Percentiles rank a stretch among this genome's conserved stretches.
Evolutionary conservation across 2,797 vertebrate genomes (phyloP).

Genomic region (Neosilurus hyrtlii): DNA sequence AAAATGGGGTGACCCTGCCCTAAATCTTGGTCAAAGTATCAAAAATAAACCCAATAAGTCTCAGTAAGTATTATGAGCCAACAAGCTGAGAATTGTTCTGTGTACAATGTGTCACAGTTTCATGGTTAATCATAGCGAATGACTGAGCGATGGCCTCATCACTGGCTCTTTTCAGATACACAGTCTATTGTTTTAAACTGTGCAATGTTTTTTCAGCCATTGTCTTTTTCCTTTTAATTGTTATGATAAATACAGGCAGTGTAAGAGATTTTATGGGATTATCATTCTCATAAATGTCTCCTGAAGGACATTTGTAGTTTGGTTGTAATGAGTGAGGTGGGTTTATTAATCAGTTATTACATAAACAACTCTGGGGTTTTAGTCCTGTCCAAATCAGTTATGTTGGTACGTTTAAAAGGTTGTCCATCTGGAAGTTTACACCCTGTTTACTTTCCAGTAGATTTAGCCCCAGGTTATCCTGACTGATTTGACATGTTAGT

Average conservation of each 20-base stretch:
- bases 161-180: neutral
- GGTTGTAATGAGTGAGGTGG: neutral
- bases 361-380: neutral
- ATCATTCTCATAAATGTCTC: neutral
- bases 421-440: no score
- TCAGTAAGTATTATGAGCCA: neutral
- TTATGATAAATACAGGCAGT: neutral
- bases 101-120: neutral
- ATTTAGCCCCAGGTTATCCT: neutral
- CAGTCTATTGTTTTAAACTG: neutral
- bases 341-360: neutral
- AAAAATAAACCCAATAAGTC: constrained; percentile 2
- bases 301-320: neutral
- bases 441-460: neutral
- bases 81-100: neutral
- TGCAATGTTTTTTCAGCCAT: neutral
- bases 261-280: neutral
- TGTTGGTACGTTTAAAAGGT: neutral
- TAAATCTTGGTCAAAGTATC: neutral
- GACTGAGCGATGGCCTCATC: neutral
- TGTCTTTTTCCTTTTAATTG: neutral
- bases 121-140: neutral
- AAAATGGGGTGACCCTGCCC: no score
- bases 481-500: neutral
- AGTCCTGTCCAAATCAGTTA: neutral